phyloP scores from a whole-genome alignment of 30 jellyfish, hydroid and myxozoan species.

The Pelagia noctiluca region DNA sequence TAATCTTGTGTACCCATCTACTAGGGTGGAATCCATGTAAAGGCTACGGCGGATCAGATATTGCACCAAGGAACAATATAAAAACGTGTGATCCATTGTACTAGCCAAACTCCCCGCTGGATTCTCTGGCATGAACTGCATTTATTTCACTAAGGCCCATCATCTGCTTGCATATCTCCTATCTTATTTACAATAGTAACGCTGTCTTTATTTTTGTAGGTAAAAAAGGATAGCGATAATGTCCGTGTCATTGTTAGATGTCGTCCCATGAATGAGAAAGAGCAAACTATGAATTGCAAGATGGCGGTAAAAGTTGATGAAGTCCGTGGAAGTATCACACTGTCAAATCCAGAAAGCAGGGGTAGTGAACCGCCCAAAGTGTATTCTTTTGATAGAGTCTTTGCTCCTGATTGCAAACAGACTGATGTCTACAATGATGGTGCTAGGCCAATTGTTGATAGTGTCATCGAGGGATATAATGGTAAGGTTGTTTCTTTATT shows the following conservation, averaged over 20 bases:
- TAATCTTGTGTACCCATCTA: too few species aligned
- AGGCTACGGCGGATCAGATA: too few species aligned
- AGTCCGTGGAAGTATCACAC: constrained; percentile 82
- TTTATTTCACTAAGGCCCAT: background rate
- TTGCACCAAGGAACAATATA: too few species aligned
- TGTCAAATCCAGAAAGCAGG: constrained; percentile 61
- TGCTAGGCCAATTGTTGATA: constrained; percentile 95
- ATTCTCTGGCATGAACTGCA: too few species aligned
- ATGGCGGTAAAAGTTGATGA: constrained; percentile 89
- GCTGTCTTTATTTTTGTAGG: background rate
- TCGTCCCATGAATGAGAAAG: constrained; percentile 95
- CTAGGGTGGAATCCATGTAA: too few species aligned
- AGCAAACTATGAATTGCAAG: constrained; percentile 66
- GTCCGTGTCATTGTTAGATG: constrained; percentile 96
- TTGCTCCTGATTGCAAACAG: constrained; percentile 98
- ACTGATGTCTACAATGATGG: constrained; percentile 96
- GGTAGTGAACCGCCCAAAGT: constrained; percentile 88
- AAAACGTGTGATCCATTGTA: too few species aligned
- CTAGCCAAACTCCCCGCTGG: too few species aligned
- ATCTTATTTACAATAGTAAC: background rate
- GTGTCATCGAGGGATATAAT: constrained; percentile 97
- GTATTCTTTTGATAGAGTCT: constrained; percentile 90
- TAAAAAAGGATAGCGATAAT: constrained; percentile 71
- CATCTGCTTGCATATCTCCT: background rate
- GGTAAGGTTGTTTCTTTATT: constrained; percentile 76